Percentiles rank a stretch among this genome's conserved stretches.
Conservation (phyloP, 2,888 invertebrate species). For the Eupithecia inturbata region DNA sequence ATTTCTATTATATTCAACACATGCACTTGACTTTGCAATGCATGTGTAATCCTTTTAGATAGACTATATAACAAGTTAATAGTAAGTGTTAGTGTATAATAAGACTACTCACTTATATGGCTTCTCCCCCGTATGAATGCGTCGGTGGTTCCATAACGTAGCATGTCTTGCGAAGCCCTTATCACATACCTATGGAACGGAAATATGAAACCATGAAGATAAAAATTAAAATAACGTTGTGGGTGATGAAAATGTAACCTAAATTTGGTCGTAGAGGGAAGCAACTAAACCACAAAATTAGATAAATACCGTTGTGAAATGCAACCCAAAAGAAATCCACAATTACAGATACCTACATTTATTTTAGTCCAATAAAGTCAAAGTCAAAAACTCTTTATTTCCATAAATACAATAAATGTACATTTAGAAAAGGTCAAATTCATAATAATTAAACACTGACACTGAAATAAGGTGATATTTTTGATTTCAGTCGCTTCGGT, state of each 20-base stretch:
- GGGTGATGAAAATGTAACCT: not conserved
- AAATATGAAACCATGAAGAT: conserved; percentile 8
- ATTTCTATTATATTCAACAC: not conserved
- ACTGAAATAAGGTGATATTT: no score
- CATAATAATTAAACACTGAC: no score
- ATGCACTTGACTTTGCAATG: not conserved
- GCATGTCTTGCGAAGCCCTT: conserved; percentile 95
- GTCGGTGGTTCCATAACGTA: conserved; percentile 94
- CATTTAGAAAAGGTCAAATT: no score
- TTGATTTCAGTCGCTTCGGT: no score
- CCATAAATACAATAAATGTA: no score
- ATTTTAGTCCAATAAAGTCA: no score
- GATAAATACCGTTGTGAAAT: not conserved
- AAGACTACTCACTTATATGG: conserved; percentile 87
- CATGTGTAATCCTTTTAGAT: conserved; percentile 26
- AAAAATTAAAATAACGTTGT: not conserved
- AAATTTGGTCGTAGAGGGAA: not conserved
- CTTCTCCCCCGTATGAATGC: conserved; percentile 94
- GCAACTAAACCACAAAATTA: not conserved
- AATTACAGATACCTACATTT: not conserved
- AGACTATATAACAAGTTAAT: no score
- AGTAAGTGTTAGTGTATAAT: no score
- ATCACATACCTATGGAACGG: conserved; percentile 86
- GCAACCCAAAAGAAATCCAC: not conserved
- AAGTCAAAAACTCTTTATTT: no score